Evolutionary conservation across 2,888 invertebrate species (phyloP), one percentile per base, ranked within the genome.

Genomic region (Petrophora chlorosata): DNA sequence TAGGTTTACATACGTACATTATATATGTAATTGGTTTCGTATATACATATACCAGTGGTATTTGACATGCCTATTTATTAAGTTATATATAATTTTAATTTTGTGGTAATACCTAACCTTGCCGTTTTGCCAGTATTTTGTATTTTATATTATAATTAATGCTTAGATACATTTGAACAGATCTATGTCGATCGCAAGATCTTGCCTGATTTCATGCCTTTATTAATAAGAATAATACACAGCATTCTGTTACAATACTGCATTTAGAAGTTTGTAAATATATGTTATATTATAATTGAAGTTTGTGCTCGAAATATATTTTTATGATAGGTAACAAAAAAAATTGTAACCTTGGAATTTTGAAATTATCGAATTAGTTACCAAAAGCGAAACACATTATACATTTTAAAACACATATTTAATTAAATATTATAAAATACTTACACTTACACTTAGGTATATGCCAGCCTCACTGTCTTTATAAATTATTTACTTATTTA

Each of bases 251-350:
- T 50, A 43, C 34, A 42, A 45, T 38, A 44, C 58, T 62, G 70
- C 70, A 71, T 74, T 74, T 73, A 75, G 58, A 70, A 67, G 62
- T 60, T 61, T 66, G 62, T 71, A 67, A 61, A 74, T 68, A 71
- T n/a, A n/a, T n/a, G n/a, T 54, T 60, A 47, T 61, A 53, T 61
- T 62, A 61, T 46, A 44, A 47, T 40, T 23, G 56, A 45, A 44
- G 49, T 36, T 26, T 57, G 28, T 62, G 60, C 53, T 62, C 55
- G 36, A 53, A 56, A 10, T 19, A 8, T 22, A 5, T 22, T 19
- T 5, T 5, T 19, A 19, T 19, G 7, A 19, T 19, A 5, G 7
- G 4, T 5, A 1, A 19, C 7, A 19, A 19, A 19, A 19, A 5
- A 19, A 19, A 4, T 4, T 5, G 12, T 10, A 22, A n/a, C n/a